Evolutionary conservation across 2,888 invertebrate genomes (phyloP).

Genomic region (Syritta pipiens): DNA sequence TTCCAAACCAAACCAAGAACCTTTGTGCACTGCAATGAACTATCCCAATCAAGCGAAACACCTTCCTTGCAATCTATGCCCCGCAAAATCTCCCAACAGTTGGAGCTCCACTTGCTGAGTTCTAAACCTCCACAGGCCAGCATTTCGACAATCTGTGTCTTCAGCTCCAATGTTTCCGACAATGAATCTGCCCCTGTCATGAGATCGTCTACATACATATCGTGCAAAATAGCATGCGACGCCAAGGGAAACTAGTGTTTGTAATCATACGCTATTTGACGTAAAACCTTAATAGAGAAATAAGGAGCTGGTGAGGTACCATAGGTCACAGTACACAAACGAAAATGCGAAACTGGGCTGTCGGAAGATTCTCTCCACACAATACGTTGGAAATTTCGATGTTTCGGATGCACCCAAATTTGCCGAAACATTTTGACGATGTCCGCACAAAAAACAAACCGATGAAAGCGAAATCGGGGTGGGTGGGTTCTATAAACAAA

Average conservation of each 20-base stretch:
- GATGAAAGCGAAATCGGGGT: too few species aligned
- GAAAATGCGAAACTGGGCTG: too few species aligned
- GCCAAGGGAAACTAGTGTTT: slow-evolving; percentile 29
- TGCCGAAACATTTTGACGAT: too few species aligned
- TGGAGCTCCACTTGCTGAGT: background rate
- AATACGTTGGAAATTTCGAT: too few species aligned
- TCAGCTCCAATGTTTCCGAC: background rate
- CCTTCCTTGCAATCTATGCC: background rate
- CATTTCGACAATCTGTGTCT: slow-evolving; percentile 8
- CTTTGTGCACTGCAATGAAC: slow-evolving; percentile 10
- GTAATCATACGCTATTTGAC: slow-evolving; percentile 36
- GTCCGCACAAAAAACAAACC: too few species aligned
- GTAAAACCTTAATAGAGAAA: slow-evolving; percentile 53
- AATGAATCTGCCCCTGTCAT: slow-evolving; percentile 52
- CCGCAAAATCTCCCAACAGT: background rate
- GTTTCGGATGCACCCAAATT: too few species aligned
- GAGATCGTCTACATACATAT: slow-evolving; percentile 58
- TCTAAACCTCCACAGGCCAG: slow-evolving; percentile 18
- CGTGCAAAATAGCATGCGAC: slow-evolving; percentile 21
- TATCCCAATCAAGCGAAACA: slow-evolving; percentile 8
- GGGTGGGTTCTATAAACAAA: too few species aligned
- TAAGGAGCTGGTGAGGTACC: slow-evolving; percentile 62
- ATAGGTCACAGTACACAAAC: too few species aligned
- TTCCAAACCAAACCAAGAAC: slow-evolving; percentile 29
- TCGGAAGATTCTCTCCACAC: too few species aligned